phyloP scores from a whole-genome alignment of 2,888 invertebrate genomes.

The Prosopocoilus inquinatus region DNA sequence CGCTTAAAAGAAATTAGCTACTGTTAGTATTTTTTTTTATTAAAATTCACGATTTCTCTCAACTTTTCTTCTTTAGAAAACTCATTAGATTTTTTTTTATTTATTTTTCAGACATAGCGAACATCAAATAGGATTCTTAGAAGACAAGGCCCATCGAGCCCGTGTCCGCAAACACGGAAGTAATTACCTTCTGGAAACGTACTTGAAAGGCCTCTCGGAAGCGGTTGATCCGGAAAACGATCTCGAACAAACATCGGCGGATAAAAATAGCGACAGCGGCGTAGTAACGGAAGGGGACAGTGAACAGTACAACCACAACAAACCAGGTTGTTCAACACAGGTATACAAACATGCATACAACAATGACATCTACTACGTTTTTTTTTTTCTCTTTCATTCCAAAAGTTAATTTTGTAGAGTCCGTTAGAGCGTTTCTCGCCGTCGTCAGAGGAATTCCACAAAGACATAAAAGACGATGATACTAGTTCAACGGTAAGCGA shows the following conservation, averaged over 20 bases:
- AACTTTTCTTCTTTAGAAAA: too few relatives aligned
- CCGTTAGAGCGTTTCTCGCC: slow-evolving; percentile 47
- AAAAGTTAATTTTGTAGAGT: slow-evolving; percentile 30
- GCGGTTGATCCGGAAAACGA: slow-evolving; percentile 46
- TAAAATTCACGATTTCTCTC: too few relatives aligned
- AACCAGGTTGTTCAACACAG: slow-evolving; percentile 40
- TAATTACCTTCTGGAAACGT: slow-evolving; percentile 77
- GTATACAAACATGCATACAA: slow-evolving; percentile 37
- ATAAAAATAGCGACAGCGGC: slow-evolving; percentile 70
- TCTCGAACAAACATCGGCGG: slow-evolving; percentile 51
- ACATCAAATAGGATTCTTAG: slow-evolving; percentile 73
- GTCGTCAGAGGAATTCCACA: slow-evolving; percentile 46
- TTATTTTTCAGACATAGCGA: slow-evolving; percentile 54
- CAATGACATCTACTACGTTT: neutral
- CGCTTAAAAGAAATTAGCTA: too few relatives aligned
- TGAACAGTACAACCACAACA: slow-evolving; percentile 45
- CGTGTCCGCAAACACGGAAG: slow-evolving; percentile 74
- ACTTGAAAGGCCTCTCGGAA: slow-evolving; percentile 60
- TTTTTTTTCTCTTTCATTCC: neutral
- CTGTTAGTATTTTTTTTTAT: too few relatives aligned
- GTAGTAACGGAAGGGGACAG: slow-evolving; percentile 68
- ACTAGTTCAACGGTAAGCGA: slow-evolving; percentile 53
- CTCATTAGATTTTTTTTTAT: too few relatives aligned
- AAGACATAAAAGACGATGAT: slow-evolving; percentile 45
- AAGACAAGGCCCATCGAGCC: slow-evolving; percentile 73